A percentile compares a stretch with the other conserved stretches of the same genome.
phyloP scores from a whole-genome alignment of 2,113 vertebrate genomes.

The Martes martes region DNA sequence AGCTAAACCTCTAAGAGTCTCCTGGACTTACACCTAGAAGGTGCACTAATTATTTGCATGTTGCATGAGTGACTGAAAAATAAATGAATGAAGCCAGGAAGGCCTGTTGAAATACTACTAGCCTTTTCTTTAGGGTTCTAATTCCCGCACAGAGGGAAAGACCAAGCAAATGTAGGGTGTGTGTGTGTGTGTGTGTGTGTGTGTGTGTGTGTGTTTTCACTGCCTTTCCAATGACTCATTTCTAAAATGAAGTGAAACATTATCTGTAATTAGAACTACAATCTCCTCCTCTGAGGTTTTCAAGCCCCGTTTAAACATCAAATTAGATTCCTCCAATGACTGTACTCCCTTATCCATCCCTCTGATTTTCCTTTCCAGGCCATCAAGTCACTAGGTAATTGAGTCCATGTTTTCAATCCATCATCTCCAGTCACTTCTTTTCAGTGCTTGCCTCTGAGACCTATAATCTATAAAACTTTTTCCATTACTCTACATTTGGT shows the following conservation, averaged over 20 bases:
- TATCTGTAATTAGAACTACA: constrained; percentile 71
- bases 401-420: constrained; percentile 69
- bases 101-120: neutral
- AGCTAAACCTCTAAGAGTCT: neutral
- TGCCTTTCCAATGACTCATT: constrained; percentile 38
- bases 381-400: constrained; percentile 63
- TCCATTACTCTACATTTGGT: neutral
- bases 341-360: constrained; percentile 54
- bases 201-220: neutral
- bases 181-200: no score
- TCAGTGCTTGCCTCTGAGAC: constrained; percentile 44
- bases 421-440: constrained; percentile 55
- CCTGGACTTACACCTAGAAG: neutral
- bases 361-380: constrained; percentile 74
- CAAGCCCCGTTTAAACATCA: constrained; percentile 53
- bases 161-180: neutral
- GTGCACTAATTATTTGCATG: neutral
- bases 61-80: neutral
- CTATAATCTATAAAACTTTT: constrained; percentile 15
- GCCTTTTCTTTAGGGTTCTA: neutral
- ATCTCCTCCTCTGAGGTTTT: constrained; percentile 48
- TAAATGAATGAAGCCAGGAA: neutral
- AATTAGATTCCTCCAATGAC: constrained; percentile 57
- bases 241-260: constrained; percentile 57
- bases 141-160: neutral